Evolutionary conservation across 2,113 vertebrate genomes (phyloP).

Genomic region (Capra hircus): DNA sequence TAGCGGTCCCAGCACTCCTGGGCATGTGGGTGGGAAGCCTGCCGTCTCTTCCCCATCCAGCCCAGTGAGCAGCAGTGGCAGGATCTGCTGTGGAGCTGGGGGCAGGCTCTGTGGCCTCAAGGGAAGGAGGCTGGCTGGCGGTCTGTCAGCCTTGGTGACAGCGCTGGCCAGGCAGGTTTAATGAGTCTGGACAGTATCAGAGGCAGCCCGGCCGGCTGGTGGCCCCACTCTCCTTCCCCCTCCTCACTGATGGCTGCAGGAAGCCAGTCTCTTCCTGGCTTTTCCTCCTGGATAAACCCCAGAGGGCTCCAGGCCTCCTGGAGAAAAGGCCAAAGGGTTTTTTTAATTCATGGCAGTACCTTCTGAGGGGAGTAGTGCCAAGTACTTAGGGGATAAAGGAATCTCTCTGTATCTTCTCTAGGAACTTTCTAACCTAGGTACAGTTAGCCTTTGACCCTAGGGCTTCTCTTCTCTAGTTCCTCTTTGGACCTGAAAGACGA

Average conservation of each 20-base stretch:
- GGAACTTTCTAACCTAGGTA: not conserved
- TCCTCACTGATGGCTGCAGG: not conserved
- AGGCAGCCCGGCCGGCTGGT: not conserved
- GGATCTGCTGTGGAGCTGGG: not conserved
- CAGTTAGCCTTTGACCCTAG: not conserved
- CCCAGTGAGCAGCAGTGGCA: not conserved
- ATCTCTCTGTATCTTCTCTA: not conserved
- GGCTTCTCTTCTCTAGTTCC: not conserved
- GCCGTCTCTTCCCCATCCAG: not conserved
- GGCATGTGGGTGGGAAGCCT: not conserved
- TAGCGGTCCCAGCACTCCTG: too few species aligned
- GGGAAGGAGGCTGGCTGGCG: slow-evolving; percentile 42
- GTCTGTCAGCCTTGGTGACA: slow-evolving; percentile 48
- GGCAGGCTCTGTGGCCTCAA: slow-evolving; percentile 3
- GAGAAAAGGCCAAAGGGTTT: not conserved
- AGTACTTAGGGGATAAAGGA: not conserved
- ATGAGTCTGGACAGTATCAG: slow-evolving; percentile 69
- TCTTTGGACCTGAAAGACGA: not conserved
- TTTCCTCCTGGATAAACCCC: not conserved
- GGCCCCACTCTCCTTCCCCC: not conserved
- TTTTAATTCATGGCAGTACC: not conserved
- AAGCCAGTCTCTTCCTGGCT: slow-evolving; percentile 9
- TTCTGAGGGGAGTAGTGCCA: not conserved
- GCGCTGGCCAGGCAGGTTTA: slow-evolving; percentile 41
- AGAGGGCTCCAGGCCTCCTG: not conserved